Conservation (phyloP, 64 coral and sea anemone species). For the Montipora capricornis region DNA sequence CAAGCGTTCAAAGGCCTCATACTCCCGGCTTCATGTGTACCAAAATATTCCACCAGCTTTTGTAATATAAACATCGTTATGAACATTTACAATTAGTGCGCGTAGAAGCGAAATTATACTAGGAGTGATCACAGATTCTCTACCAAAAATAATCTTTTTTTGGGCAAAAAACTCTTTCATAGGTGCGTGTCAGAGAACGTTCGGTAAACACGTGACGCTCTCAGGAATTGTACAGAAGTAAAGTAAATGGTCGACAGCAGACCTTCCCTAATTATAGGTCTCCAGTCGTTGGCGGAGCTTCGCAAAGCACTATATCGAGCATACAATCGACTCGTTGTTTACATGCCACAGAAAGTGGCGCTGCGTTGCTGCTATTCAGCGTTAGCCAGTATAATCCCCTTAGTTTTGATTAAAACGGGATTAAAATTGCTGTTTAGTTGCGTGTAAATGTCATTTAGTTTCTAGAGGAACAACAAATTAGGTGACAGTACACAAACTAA, state of each 20-base stretch:
- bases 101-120: no score
- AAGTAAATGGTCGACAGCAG: background rate
- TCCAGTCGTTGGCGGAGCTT: background rate
- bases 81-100: no score
- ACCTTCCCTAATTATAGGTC: background rate
- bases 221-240: background rate
- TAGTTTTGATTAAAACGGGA: background rate
- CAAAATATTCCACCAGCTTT: no score
- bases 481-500: no score
- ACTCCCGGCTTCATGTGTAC: no score
- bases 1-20: no score
- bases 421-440: background rate
- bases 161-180: background rate
- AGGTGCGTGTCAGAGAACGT: background rate
- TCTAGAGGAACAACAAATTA: background rate
- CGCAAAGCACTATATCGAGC: background rate
- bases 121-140: background rate
- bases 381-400: background rate
- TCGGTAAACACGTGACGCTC: background rate
- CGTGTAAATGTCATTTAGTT: background rate
- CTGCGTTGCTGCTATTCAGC: background rate
- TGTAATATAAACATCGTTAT: no score
- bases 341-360: background rate
- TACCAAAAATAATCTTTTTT: background rate
- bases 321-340: slow-evolving; percentile 4